Base-by-base conservation (phyloP, 2,888 invertebrate species). In the Drosophila algonquin region DNA sequence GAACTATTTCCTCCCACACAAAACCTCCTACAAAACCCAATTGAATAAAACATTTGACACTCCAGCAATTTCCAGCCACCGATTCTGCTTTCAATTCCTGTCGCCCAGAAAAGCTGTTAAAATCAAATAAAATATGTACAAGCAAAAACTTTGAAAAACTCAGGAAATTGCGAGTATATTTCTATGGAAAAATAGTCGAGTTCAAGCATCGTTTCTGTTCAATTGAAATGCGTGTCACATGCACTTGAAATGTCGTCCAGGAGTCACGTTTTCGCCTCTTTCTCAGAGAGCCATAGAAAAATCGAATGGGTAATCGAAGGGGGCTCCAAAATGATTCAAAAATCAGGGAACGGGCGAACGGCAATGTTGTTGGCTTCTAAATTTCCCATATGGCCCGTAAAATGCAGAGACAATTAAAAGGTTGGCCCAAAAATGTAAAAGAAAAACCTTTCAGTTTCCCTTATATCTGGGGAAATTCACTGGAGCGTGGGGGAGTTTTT, bases 311-410 rank as follows among this genome's bases (percentile, higher is more conserved):
- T 74, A 84, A 79, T 87, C 81, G 85, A 89, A 46, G 18, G 27
- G 35, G 40, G 54, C 52, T 52, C 44, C 18, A 46, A 62, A 73
- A 67, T 67, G 53, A 58, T 54, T 58, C 21, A 52, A 65, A 59
- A 65, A 54, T 52, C 48, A 63, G 52, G 58, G 45, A 46, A 44
- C 64, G 21, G 9, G 24, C 57, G 16, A 71, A 50, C 63, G 76
- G 69, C 67, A 70, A 63, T 65, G 64, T 60, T 44, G n/a, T n/a
- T 30, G 6, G 52, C 32, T 32, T 58, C 62, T 54, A 77, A 71
- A 77, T 86, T 80, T 75, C 83, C 81, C 80, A 77, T 68, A 77
- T 73, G 86, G 62, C 63, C 69, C 65, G 80, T 86, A 86, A 80
- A 80, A 51, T 44, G 21, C 47, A 63, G 68, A 40, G 40, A 40